Evolutionary conservation across 2,888 invertebrate genomes (phyloP).

Genomic region (Sepiola atlantica): DNA sequence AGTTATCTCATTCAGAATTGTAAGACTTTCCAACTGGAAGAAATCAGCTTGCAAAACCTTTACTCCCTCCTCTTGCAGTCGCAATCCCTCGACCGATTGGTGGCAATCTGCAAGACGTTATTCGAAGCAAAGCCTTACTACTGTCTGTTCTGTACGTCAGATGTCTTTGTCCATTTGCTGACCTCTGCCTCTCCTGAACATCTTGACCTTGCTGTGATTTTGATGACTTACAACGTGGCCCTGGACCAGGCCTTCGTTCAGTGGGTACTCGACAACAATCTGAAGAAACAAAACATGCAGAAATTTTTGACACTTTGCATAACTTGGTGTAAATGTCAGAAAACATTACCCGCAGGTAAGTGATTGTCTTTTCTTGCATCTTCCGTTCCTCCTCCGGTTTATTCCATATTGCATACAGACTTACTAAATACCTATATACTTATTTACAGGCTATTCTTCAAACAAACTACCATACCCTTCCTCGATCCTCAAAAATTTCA

Average conservation of each 20-base stretch:
- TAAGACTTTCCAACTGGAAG: neutral
- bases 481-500: no score
- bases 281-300: neutral
- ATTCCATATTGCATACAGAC: neutral
- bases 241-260: slow-evolving; percentile 37
- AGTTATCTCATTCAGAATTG: neutral
- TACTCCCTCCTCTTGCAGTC: neutral
- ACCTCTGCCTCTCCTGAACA: neutral
- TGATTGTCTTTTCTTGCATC: neutral
- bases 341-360: neutral
- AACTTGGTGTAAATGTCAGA: slow-evolving; percentile 34
- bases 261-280: neutral
- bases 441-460: no score
- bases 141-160: neutral
- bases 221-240: neutral
- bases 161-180: neutral
- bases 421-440: no score
- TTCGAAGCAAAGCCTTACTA: neutral
- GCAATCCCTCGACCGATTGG: neutral
- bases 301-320: neutral
- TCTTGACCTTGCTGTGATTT: neutral
- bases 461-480: no score
- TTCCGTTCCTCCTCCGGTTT: no score
- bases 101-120: neutral
- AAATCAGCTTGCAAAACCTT: neutral